Evolutionary conservation across 1,140 invertebrate species (phyloP), one percentile per base, ranked within the genome.

Genomic region (Uloborus diversus): DNA sequence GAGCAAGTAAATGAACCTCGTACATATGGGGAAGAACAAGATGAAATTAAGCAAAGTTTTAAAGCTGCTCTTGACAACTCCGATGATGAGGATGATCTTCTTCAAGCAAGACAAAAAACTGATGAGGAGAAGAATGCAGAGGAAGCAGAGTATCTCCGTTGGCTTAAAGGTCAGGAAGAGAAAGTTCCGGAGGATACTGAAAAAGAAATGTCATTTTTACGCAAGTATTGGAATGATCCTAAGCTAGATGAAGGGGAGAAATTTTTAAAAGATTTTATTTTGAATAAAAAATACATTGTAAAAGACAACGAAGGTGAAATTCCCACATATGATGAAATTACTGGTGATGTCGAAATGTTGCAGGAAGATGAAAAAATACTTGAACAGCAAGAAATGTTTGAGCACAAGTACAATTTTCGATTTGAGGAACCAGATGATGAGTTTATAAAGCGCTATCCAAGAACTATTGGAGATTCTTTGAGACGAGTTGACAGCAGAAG

Each of bases 341-440:
- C 32, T 0, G 32, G 20, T 32, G 65, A 68, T 20, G 5, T 49
- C 1, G 57, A 61, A 33, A 59, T 13, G 25, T 13, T 79, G 17
- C 62, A 68, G 56, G 66, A 82, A 53, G 61, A 97, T 86, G 94
- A 97, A 84, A 87, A 90, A 81, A 83, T 88, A 17, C 83, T 88
- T 69, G 85, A 88, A 64, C 82, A 85, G 25, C 94, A 96, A 85
- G 94, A 95, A 57, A 90, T 94, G 86, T 99, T 98, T 89, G 97
- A 99, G 85, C 90, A 94, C 35, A 97, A 98, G 84, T 99, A 93
- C 85, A 98, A 99, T 88, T 98, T 97, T 86, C 90, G 97, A 82
- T 99, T 94, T 88, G 96, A 99, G 88, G 96, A 99, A 87, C 96
- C 96, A 0, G 96, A 98, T 88, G 90, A 92, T 64, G 94, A 98